Base-by-base conservation (phyloP, 2,888 invertebrate species). In the Villa cingulata region DNA sequence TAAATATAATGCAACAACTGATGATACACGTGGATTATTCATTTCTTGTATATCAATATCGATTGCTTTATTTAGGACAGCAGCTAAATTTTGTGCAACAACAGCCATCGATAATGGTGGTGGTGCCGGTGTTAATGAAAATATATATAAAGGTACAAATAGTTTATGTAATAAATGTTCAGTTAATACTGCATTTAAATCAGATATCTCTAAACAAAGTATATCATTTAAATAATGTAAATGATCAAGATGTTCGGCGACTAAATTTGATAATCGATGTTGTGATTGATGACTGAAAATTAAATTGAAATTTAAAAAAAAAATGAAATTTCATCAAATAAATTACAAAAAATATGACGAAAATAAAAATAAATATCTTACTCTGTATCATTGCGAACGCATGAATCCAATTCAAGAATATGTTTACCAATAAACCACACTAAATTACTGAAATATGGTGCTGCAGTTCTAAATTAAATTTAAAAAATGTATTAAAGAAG, bases 341-440 rank as follows among this genome's bases (percentile, higher is more conserved):
- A 15, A 9, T 37, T 23, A 34, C 19, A 41, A 41, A 32, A 17
- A 27, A 5, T 3, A 14, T 6, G 7, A 23, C 23, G 4, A 23
- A 6, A 17, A 1, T 29, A 2, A 16, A 36, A 34, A 9, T 9
- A n/a, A 34, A 45, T 34, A 29, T 51, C 86, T 81, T 75, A 94
- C 90, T 96, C 94, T 52, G 90, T 88, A 71, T 95, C 92, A 61
- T 89, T 90, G 60, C 94, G 77, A 38, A 97, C 90, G 70, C 95
- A 97, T 4, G 81, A 79, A 68, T 98, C 94, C 56, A 98, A 72
- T 65, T 98, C 96, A 56, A 96, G 75, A 55, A 97, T 91, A 65
- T 97, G 94, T 72, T 91, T 95, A 46, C 96, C 96, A 62, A 99
- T 95, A 63, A 95, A 95, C 94, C 96, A 97, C 39, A 97, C 96